Evolutionary conservation across 2,888 invertebrate genomes (phyloP), one percentile per base, ranked within the genome.

Genomic region (Mycogona germanica): DNA sequence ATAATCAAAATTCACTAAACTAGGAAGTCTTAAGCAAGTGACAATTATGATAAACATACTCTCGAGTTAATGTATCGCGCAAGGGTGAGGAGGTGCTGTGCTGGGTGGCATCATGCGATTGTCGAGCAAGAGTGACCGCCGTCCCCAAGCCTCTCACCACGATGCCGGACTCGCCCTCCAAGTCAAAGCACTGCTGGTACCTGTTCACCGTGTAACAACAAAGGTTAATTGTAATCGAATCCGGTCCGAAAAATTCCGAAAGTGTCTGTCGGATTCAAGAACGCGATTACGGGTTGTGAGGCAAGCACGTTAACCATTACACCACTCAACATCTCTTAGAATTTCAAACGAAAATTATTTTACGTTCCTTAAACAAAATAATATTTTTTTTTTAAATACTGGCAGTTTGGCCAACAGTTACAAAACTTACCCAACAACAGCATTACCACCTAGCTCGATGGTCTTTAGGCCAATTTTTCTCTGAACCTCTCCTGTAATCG

Each of bases 101-200:
- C 35, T 52, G 38, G 37, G 41, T 12, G 2, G 32, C 6, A 21
- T 50, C 55, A 9, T 42, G 40, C n/a, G 35, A 14, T 9, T 44
- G 53, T 47, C 64, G 66, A 9, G 58, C 59, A 6, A 91, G 70
- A 0, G 82, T 82, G 0, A 87, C 86, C 1, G 87, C 87, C 1
- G 89, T 87, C 62, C 96, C 96, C 55, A 93, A 87, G 12, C 93
- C 96, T 60, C 97, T 77, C 0, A 92, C 95, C 1, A 96, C 95
- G 50, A 96, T 89, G 0, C 95, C 96, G 1, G 91, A 91, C 69
- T 96, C 96, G 0, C 96, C 96, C 70, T 97, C 96, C 62, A 97
- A 70, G 71, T 97, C 96, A 69, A 96, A 95, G 69, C 86, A 88
- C 67, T 95, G 93, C 48, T 82, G 81, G 67, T 93, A 97, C 2